phyloP scores from a whole-genome alignment of 2,888 invertebrate species.

The Melikaiella ostensackeni region DNA sequence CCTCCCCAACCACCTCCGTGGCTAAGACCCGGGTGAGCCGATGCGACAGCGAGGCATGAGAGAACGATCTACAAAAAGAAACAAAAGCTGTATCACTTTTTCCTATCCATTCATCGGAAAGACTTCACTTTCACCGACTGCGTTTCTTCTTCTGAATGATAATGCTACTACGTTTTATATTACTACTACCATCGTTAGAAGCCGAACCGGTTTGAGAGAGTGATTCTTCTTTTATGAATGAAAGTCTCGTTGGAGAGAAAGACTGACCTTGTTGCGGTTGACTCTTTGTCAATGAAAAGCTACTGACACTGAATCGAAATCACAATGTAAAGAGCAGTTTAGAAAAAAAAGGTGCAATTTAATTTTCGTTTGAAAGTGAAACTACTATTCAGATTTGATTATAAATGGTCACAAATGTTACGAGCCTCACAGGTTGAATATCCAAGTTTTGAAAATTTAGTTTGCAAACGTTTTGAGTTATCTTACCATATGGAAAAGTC shows the following conservation, averaged over 20 bases:
- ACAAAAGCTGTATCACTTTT: constrained; percentile 1
- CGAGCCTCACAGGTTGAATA: not conserved
- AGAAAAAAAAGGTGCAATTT: not conserved
- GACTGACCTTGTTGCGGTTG: not conserved
- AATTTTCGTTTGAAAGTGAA: not conserved
- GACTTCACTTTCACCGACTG: not conserved
- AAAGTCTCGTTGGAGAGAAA: constrained; percentile 50
- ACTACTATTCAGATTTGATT: not conserved
- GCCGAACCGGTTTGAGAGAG: constrained; percentile 63
- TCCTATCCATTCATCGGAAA: not conserved
- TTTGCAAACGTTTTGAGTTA: not conserved
- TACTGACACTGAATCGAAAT: not conserved
- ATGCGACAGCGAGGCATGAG: constrained; percentile 76
- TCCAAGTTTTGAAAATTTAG: not conserved
- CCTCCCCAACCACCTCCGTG: constrained; percentile 67
- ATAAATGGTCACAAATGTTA: too few species aligned
- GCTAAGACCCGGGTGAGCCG: constrained; percentile 74
- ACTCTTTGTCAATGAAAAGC: constrained; percentile 8
- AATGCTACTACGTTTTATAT: constrained; percentile 54
- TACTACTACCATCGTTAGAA: constrained; percentile 54
- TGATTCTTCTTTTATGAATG: constrained; percentile 65
- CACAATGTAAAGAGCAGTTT: not conserved
- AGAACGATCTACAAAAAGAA: constrained; percentile 70
- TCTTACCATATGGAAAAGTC: not conserved
- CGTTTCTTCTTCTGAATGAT: constrained; percentile 55